A percentile compares a stretch with the other conserved stretches of the same genome.
Evolutionary conservation across 2,888 invertebrate species (phyloP).

Genomic region (Barypeithes pellucidus): DNA sequence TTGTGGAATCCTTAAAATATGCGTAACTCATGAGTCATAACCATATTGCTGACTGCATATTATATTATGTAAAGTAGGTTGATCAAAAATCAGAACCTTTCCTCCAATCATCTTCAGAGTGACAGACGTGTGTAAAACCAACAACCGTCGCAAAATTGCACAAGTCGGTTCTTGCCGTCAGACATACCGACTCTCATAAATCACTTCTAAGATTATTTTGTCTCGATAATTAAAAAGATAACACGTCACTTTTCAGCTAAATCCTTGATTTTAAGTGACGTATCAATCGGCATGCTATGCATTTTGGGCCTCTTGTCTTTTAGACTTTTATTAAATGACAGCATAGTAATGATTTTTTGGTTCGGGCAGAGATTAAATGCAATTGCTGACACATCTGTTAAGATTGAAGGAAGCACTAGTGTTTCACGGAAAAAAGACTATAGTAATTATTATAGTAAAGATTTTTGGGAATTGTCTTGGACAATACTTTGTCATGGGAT

Average conservation of each 20-base stretch:
- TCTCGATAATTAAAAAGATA: conserved; percentile 48
- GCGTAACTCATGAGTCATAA: conserved; percentile 6
- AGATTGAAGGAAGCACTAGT: too few relatives aligned
- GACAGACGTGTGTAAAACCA: conserved; percentile 37
- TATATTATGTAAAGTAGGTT: conserved; percentile 30
- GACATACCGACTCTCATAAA: conserved; percentile 38
- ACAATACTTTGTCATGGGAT: too few relatives aligned
- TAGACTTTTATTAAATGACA: neutral
- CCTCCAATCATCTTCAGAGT: conserved; percentile 24
- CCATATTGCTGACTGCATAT: conserved; percentile 21
- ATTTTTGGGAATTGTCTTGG: too few relatives aligned
- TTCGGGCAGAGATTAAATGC: too few relatives aligned
- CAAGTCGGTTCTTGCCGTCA: neutral
- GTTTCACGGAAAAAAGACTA: too few relatives aligned
- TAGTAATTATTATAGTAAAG: too few relatives aligned
- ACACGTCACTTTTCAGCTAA: conserved; percentile 33
- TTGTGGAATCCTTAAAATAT: too few relatives aligned
- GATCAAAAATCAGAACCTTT: conserved; percentile 1
- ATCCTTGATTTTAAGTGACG: conserved; percentile 42
- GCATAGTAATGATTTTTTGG: neutral
- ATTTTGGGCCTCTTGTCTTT: conserved; percentile 1
- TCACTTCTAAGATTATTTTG: conserved; percentile 39
- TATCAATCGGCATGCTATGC: conserved; percentile 33
- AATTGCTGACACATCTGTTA: too few relatives aligned
- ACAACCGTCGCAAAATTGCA: conserved; percentile 36